Evolutionary conservation across 2,797 vertebrate genomes (phyloP).

Genomic region (Brachyalestes nurse): DNA sequence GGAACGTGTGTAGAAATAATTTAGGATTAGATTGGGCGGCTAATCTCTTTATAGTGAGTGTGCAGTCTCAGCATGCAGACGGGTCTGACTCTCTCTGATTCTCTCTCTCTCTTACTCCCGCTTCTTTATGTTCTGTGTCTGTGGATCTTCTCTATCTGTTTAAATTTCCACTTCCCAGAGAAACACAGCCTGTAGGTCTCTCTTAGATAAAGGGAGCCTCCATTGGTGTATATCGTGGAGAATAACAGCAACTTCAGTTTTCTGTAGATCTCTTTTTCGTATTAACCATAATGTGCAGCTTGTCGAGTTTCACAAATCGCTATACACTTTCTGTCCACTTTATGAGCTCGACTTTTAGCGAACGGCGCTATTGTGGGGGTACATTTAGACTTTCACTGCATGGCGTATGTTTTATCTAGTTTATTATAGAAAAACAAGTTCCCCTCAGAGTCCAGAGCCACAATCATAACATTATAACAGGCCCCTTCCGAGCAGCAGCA

Average conservation of each 20-base stretch:
- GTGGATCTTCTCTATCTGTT: not conserved
- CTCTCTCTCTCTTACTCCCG: conserved; percentile 6
- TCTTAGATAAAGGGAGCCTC: conserved; percentile 3
- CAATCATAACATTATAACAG: no score
- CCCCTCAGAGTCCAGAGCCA: no score
- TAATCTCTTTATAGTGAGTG: conserved; percentile 95
- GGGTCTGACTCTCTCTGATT: conserved; percentile 31
- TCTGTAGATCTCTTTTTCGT: not conserved
- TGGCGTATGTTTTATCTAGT: no score
- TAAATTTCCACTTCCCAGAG: conserved; percentile 6
- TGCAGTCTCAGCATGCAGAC: conserved; percentile 86
- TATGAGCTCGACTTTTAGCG: no score
- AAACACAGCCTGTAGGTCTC: conserved; percentile 3
- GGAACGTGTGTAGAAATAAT: conserved; percentile 85
- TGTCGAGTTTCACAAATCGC: no score
- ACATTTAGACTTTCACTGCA: no score
- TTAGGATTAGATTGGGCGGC: conserved; percentile 87
- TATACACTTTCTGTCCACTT: no score
- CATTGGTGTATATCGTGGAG: not conserved
- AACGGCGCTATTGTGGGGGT: no score
- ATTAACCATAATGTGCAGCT: no score
- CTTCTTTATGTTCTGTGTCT: not conserved
- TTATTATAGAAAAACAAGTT: no score
- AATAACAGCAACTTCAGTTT: not conserved
- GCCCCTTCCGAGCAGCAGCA: no score